These are phyloP conservation scores for Campylomormyrus tamandua DNA, from an alignment of 2,113 vertebrate genomes.

Conservation along the genomic window DNA sequence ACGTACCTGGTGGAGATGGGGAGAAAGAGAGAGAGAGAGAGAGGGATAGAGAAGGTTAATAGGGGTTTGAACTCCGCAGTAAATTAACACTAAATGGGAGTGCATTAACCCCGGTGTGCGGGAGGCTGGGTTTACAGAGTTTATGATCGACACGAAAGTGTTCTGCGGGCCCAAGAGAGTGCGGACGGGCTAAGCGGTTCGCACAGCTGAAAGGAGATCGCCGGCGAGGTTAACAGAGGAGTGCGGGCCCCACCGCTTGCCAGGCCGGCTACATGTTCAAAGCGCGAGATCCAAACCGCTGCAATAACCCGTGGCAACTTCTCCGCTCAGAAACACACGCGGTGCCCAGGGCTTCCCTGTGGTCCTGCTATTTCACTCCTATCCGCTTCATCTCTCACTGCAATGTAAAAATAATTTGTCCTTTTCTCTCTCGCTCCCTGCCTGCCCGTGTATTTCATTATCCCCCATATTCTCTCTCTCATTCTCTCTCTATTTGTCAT, in stretches of 20 bases:
- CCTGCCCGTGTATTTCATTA: background rate
- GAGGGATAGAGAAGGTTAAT: slow-evolving; percentile 27
- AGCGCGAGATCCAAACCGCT: background rate
- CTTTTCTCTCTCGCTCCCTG: background rate
- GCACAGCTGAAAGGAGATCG: background rate
- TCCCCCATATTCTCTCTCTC: background rate
- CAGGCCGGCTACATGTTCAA: background rate
- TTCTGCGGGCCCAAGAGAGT: background rate
- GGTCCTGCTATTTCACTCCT: background rate
- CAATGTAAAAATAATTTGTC: background rate
- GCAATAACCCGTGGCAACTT: background rate
- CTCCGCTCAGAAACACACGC: background rate
- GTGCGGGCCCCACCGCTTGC: background rate
- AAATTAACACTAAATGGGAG: background rate
- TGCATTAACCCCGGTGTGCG: background rate
- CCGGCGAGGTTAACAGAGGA: background rate
- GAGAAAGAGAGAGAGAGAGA: background rate
- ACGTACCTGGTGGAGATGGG: slow-evolving; percentile 8
- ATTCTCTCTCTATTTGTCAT: background rate
- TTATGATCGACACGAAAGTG: background rate
- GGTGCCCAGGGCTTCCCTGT: background rate
- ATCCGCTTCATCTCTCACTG: background rate
- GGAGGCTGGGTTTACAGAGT: background rate
- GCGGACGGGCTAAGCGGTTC: background rate
- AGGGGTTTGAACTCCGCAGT: background rate